These are phyloP conservation scores for Cerastis rubricosa DNA, from an alignment of 2,888 invertebrate genomes.

Conservation along the genomic window DNA sequence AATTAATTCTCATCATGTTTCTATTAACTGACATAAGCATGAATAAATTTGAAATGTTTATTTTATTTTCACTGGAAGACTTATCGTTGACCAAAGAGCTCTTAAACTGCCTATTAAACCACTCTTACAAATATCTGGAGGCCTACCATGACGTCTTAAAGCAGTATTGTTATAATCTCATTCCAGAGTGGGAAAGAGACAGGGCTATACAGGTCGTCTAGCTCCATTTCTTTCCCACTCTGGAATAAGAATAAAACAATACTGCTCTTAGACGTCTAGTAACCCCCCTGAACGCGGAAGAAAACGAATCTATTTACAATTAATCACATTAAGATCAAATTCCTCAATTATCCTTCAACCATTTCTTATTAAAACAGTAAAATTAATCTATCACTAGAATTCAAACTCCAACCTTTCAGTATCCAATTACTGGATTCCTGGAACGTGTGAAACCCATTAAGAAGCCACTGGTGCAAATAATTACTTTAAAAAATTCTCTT, in stretches of 20 bases:
- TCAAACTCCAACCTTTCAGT: slow-evolving; percentile 42
- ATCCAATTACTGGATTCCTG: slow-evolving; percentile 53
- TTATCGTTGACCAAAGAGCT: background rate
- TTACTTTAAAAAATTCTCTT: slow-evolving; percentile 71
- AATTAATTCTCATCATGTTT: background rate
- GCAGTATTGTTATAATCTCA: too few species aligned
- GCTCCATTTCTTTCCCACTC: too few species aligned
- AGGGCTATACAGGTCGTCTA: too few species aligned
- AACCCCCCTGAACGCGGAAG: too few species aligned
- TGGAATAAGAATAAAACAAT: too few species aligned
- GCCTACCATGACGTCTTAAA: too few species aligned
- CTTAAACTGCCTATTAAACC: background rate
- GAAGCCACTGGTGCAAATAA: slow-evolving; percentile 61
- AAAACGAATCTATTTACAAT: too few species aligned
- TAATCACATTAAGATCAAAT: too few species aligned
- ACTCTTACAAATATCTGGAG: background rate
- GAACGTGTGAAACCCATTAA: slow-evolving; percentile 63
- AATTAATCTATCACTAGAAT: slow-evolving; percentile 39
- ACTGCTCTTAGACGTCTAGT: too few species aligned
- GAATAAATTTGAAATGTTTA: background rate
- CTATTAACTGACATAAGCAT: background rate
- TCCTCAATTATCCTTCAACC: background rate
- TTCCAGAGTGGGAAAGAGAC: too few species aligned
- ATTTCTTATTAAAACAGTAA: slow-evolving; percentile 25
- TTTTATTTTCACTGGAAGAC: background rate